Evolutionary conservation across 2,797 vertebrate genomes (phyloP).

Genomic region (Muscicapa striata): DNA sequence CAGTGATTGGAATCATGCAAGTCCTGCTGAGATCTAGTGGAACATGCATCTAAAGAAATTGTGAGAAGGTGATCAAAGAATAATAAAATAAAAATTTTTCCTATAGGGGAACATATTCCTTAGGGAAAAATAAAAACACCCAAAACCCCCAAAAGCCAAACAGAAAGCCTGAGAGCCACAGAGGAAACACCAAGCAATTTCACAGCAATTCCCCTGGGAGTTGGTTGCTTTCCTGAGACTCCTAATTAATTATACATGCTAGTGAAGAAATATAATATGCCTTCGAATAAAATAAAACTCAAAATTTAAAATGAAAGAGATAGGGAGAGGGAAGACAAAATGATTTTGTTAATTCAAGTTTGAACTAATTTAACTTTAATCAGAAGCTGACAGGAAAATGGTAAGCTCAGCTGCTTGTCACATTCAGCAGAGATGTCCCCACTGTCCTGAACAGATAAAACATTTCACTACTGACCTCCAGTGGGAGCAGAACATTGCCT

Average conservation of each 20-base stretch:
- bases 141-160: not conserved
- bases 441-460: constrained; percentile 50
- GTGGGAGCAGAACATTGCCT: constrained; percentile 39
- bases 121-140: not conserved
- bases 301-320: not conserved
- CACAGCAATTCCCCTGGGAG: constrained; percentile 10
- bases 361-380: constrained; percentile 60
- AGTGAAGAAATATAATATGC: not conserved
- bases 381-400: constrained; percentile 30
- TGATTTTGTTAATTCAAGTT: constrained; percentile 27
- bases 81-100: not conserved
- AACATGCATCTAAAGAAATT: not conserved
- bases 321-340: constrained; percentile 25
- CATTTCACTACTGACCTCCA: constrained; percentile 53
- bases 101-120: not conserved
- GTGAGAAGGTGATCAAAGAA: not conserved
- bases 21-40: not conserved
- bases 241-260: constrained; percentile 65
- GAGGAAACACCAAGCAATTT: constrained; percentile 35
- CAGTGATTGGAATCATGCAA: not conserved
- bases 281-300: constrained; percentile 1
- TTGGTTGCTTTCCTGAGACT: constrained; percentile 38
- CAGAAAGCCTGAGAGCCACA: not conserved
- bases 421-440: constrained; percentile 20
- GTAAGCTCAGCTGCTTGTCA: constrained; percentile 9